Evolutionary conservation across 1,140 invertebrate species (phyloP), one percentile per base, ranked within the genome.

Genomic region (Drosophila watanabei): DNA sequence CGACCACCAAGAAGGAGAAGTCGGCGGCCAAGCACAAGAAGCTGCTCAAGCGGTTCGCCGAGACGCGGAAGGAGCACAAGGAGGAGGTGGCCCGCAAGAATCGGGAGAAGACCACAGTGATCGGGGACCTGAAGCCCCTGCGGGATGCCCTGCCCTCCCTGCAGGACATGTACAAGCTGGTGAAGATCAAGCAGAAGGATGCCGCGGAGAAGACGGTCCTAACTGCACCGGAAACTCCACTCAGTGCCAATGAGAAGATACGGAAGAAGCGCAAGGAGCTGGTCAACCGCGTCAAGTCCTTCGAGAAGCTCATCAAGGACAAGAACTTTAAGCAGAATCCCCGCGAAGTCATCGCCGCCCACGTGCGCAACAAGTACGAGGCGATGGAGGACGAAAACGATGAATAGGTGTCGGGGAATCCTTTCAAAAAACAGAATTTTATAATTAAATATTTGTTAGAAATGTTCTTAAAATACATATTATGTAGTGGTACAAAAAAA

Each of bases 101-200:
- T 57, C 65, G 87, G 2, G 76, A 91, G 57, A 93, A 93, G 43
- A 88, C 82, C 16, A 71, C 78, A 16, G 76, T 92, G 2, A 79
- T 88, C n/a, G 93, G 93, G 11, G 90, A 93, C 49, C 63, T 93
- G 1, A 90, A 91, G 16, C 84, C 92, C 1, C 63, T 93, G 0
- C 79, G 83, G 0, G 93, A 93, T 85, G 92, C 92, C 0, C 46
- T 93, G 20, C 92, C 93, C 24, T 92, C 93, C 0, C 59, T 93
- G 8, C 77, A 91, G 32, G 91, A 91, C n/a, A 75, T 93, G 11
- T 92, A 87, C 57, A 80, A 83, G 30, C 41, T 92, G 35, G 91
- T 76, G 0, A 82, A 65, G 46, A 76, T 32, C 20, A 71, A 63
- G 18, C 72, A 56, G 20, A 78, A 63, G 14, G 72, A 62, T 57